Evolutionary conservation across 2,113 vertebrate species (phyloP).

Genomic region (Caranx melampygus): DNA sequence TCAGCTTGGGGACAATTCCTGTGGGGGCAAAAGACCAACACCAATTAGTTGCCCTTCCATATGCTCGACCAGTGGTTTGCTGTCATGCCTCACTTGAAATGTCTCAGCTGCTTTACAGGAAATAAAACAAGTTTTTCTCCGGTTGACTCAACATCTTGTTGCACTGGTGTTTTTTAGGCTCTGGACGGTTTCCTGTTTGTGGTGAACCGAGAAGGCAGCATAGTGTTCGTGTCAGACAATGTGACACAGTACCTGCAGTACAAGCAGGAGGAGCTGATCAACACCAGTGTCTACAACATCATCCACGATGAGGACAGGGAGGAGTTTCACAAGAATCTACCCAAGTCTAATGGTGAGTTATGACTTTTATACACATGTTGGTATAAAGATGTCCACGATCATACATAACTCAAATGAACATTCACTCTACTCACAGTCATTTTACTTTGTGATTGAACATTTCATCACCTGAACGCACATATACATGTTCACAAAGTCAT

Average conservation of each 20-base stretch:
- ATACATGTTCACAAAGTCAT: background rate
- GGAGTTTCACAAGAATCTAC: constrained; percentile 96
- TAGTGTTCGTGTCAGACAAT: constrained; percentile 99
- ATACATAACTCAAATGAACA: background rate
- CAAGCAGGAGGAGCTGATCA: constrained; percentile 97
- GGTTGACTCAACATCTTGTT: background rate
- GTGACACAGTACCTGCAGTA: constrained; percentile 97
- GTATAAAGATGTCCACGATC: background rate
- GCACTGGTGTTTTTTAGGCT: constrained; percentile 82
- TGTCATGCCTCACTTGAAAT: constrained; percentile 13
- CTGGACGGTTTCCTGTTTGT: constrained; percentile 98
- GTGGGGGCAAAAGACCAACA: constrained; percentile 24
- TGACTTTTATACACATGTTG: background rate
- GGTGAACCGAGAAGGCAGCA: constrained; percentile 96
- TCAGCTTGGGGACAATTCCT: constrained; percentile 71
- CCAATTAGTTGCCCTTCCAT: constrained; percentile 40
- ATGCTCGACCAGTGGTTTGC: constrained; percentile 20
- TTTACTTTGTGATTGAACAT: background rate
- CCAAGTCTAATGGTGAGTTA: constrained; percentile 90
- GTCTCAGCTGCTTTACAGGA: background rate
- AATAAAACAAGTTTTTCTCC: background rate
- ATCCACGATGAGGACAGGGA: constrained; percentile 96
- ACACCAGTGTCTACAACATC: constrained; percentile 95
- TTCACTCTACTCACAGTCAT: background rate
- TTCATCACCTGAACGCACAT: background rate